Conservation (phyloP, 2,113 vertebrate genomes). For the Lophura nycthemera region DNA sequence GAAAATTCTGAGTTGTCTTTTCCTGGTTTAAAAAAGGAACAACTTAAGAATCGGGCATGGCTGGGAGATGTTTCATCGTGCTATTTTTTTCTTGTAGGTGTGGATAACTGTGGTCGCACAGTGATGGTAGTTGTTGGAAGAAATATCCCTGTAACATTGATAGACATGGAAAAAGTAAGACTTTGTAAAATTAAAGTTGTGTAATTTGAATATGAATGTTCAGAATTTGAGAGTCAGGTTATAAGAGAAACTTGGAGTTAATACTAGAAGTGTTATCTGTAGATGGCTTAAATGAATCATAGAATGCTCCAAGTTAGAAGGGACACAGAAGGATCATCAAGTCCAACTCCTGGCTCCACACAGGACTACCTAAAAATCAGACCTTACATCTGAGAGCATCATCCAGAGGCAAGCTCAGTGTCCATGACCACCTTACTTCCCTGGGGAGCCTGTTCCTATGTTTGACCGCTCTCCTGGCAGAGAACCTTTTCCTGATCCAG, state of each 20-base stretch:
- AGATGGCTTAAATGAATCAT: not conserved
- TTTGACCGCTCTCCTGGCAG: no score
- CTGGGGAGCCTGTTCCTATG: no score
- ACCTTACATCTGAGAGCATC: no score
- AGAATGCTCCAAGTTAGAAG: no score
- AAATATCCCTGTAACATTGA: constrained; percentile 94
- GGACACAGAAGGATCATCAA: no score
- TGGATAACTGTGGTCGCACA: constrained; percentile 91
- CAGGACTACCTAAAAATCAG: no score
- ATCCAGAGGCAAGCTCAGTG: no score
- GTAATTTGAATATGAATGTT: not conserved
- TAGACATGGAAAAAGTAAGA: constrained; percentile 97
- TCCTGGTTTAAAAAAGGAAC: not conserved
- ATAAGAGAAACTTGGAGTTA: not conserved
- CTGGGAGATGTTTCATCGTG: not conserved
- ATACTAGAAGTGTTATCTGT: not conserved
- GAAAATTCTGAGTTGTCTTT: not conserved
- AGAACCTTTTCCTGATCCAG: no score
- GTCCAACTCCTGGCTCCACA: no score
- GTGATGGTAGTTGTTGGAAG: constrained; percentile 96
- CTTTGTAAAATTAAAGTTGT: not conserved
- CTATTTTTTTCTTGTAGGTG: constrained; percentile 76
- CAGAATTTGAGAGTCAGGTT: not conserved
- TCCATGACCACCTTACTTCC: no score
- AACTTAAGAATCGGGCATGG: not conserved